phyloP scores from a whole-genome alignment of 1,140 invertebrate genomes.

The Drosophila ficusphila region DNA sequence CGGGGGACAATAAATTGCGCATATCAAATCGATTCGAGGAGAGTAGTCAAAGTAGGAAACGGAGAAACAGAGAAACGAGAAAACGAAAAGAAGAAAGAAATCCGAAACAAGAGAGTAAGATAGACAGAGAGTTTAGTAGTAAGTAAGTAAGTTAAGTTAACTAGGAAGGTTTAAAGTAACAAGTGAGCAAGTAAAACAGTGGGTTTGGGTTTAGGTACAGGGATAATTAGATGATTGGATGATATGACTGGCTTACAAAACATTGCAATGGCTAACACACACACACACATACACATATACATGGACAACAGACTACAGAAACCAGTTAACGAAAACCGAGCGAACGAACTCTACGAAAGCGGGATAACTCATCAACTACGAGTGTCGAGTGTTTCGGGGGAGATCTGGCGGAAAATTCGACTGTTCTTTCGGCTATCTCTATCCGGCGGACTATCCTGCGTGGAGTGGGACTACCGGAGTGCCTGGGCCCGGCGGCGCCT shows the following conservation, averaged over 20 bases:
- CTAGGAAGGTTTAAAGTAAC: conserved; percentile 45
- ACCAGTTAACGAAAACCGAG: conserved; percentile 43
- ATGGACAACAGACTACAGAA: conserved; percentile 32
- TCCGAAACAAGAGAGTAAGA: conserved; percentile 67
- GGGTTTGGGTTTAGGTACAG: neutral
- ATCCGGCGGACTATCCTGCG: conserved; percentile 13
- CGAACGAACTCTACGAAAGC: conserved; percentile 41
- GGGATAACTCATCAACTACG: conserved; percentile 33
- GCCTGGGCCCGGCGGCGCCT: conserved; percentile 8
- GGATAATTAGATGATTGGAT: conserved; percentile 6
- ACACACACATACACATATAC: conserved; percentile 30
- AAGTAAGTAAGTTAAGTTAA: conserved; percentile 43
- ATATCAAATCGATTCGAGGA: conserved; percentile 49
- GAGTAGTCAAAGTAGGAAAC: conserved; percentile 44
- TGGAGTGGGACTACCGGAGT: neutral
- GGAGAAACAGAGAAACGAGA: conserved; percentile 59
- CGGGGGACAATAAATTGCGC: conserved; percentile 51
- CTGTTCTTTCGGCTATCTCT: conserved; percentile 10
- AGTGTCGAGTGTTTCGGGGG: conserved; percentile 33
- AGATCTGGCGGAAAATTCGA: conserved; percentile 37
- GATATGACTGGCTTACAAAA: conserved; percentile 30
- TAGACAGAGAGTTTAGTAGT: conserved; percentile 63
- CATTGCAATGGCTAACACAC: conserved; percentile 40
- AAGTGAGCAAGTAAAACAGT: conserved; percentile 37
- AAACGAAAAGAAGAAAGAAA: conserved; percentile 72